These are phyloP conservation scores for Pollenia griseotomentosa DNA, from an alignment of 2,888 invertebrate genomes.

Conservation along the genomic window DNA sequence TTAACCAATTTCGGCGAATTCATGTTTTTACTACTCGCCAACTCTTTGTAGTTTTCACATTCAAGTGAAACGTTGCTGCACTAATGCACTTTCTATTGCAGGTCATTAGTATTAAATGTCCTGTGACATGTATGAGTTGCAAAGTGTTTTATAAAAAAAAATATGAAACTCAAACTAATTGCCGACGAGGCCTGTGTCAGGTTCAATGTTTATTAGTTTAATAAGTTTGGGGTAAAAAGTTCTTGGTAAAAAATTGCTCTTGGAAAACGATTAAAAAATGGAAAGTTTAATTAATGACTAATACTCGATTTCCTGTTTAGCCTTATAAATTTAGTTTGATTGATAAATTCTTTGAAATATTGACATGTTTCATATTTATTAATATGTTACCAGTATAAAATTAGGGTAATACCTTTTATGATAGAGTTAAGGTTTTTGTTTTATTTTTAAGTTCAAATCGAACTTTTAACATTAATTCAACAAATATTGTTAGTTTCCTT, in stretches of 20 bases:
- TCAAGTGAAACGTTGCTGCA: slow-evolving; percentile 7
- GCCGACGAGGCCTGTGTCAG: background rate
- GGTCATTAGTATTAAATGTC: slow-evolving; percentile 69
- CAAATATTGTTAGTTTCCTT: too few relatives aligned
- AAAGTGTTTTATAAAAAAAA: background rate
- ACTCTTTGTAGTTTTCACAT: background rate
- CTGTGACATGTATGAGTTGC: slow-evolving; percentile 43
- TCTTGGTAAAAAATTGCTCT: background rate
- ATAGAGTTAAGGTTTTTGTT: too few relatives aligned
- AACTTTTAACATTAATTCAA: too few relatives aligned
- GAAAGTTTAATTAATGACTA: slow-evolving; percentile 12
- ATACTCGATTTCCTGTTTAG: slow-evolving; percentile 16
- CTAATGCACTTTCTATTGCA: slow-evolving; percentile 22
- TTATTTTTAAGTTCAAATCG: too few relatives aligned
- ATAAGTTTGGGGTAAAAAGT: slow-evolving; percentile 16
- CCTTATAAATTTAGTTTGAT: background rate
- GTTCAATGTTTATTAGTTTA: slow-evolving; percentile 53
- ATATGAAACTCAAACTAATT: background rate
- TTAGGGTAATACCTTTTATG: too few relatives aligned
- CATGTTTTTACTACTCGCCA: slow-evolving; percentile 10
- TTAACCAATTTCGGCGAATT: slow-evolving; percentile 49
- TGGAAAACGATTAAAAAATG: slow-evolving; percentile 15
- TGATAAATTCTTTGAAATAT: too few relatives aligned
- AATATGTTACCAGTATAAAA: too few relatives aligned
- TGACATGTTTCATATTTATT: too few relatives aligned